Conservation (phyloP, 2,888 invertebrate genomes). For the Morpho helenor region DNA sequence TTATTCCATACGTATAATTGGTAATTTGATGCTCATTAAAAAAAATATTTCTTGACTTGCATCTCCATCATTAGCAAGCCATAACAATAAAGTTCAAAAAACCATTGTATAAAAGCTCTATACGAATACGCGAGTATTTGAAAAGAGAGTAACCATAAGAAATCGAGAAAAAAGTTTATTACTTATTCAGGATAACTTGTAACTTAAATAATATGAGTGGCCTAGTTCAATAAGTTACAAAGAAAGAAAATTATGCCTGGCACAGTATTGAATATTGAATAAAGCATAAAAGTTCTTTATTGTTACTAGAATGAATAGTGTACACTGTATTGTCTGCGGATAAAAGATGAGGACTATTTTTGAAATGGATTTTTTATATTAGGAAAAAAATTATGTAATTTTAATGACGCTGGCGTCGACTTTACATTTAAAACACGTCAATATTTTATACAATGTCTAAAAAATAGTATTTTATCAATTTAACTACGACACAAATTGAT, state of each 20-base stretch:
- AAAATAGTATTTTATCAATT: too few relatives aligned
- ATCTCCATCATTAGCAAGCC: too few relatives aligned
- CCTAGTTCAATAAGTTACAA: conserved; percentile 12
- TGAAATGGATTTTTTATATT: not conserved
- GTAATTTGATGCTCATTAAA: conserved; percentile 2
- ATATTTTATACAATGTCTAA: too few relatives aligned
- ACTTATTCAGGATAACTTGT: conserved; percentile 23
- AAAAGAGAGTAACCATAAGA: not conserved
- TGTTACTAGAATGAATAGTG: conserved; percentile 61
- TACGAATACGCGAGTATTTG: not conserved
- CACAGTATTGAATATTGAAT: conserved; percentile 53
- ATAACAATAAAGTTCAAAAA: too few relatives aligned
- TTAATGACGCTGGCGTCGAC: not conserved
- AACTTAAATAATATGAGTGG: conserved; percentile 28
- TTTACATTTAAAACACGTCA: too few relatives aligned
- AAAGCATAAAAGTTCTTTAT: conserved; percentile 55
- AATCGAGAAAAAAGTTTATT: conserved; percentile 1
- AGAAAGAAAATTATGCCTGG: conserved; percentile 35
- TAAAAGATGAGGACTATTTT: conserved; percentile 42
- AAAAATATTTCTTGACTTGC: not conserved
- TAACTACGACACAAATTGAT: too few relatives aligned
- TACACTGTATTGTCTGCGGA: conserved; percentile 56
- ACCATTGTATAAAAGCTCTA: too few relatives aligned
- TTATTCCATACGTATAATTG: too few relatives aligned
- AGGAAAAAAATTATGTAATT: not conserved